A percentile compares a stretch with the other conserved stretches of the same genome.
Conservation (phyloP, 2,797 vertebrate species). For the Stomatorhinus walkeri region DNA sequence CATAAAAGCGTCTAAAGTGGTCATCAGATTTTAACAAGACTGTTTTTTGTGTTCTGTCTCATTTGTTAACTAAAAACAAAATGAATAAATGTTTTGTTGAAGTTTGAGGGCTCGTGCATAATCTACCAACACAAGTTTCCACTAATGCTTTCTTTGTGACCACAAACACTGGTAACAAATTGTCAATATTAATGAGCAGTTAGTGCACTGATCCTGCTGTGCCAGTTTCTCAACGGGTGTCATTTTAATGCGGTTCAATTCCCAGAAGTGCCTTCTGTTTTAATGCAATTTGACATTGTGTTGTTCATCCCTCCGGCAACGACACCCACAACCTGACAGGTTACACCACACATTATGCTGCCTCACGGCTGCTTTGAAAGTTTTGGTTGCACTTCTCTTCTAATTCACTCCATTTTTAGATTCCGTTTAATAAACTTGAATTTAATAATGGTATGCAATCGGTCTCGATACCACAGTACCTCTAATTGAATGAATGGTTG, state of each 20-base stretch:
- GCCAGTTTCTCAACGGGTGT: neutral
- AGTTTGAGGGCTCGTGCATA: neutral
- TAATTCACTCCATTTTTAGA: neutral
- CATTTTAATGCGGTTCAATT: neutral
- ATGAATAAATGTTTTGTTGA: neutral
- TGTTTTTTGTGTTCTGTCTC: neutral
- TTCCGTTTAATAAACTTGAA: neutral
- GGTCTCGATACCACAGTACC: neutral
- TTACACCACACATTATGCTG: neutral
- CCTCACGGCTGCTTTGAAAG: neutral
- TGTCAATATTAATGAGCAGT: neutral
- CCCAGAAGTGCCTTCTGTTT: neutral
- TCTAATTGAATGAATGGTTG: neutral
- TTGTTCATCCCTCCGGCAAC: neutral
- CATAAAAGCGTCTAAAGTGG: neutral
- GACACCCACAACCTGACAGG: neutral
- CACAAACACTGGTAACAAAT: neutral
- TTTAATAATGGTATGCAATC: neutral
- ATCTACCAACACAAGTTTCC: neutral
- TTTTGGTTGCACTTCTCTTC: neutral
- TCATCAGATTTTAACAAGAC: neutral
- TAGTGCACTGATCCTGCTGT: neutral
- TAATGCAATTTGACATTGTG: neutral
- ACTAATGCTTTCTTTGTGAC: neutral
- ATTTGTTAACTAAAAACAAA: neutral